Evolutionary conservation across 2,888 invertebrate genomes (phyloP), one percentile per base, ranked within the genome.

Genomic region (Diarsia mendica): DNA sequence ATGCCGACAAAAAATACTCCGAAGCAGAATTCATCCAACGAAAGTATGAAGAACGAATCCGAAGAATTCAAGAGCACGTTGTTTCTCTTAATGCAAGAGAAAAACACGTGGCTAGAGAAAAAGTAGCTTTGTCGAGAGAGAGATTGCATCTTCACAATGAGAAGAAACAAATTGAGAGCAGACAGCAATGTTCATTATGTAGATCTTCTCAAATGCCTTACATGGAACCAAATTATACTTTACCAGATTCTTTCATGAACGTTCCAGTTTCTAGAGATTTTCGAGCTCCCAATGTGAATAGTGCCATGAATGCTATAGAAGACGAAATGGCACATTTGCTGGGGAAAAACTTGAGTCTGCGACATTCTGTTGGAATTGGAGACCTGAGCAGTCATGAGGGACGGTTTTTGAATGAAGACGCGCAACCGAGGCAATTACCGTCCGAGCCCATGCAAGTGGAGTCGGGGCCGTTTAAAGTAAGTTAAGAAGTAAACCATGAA

Each of bases 31-130:
- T 94, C 67, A 93, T 97, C 2, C 95, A 97, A 87, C 91, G 92
- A 23, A 97, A 96, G 89, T 97, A 97, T 85, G 97, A 97, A 87
- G 97, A 97, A 66, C 93, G 97, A 83, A 94, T 97, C 76, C 92
- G 96, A 64, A 95, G 97, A 65, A 94, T 97, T 53, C 97, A 97
- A 89, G 96, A 95, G 78, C 97, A 97, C 79, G 95, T 97, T 4
- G 92, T 96, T 5, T 96, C 97, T 1, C 87, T 97, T 28, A 96
- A 97, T 33, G 89, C 92, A 18, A 95, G 97, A 85, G 97, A 97
- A 82, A 97, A 97, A 85, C 97, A 97, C 84, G 95, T 97, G 55
- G 97, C 97, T 0, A 97, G 95, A 89, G 97, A 97, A 85, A 97
- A 97, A 90, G 96, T 97, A 0, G 93, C 95, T 4, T 87, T 97